phyloP scores from a whole-genome alignment of 37 sponge, comb jelly and placozoan species.

The Diacarnus erythraeanus region DNA sequence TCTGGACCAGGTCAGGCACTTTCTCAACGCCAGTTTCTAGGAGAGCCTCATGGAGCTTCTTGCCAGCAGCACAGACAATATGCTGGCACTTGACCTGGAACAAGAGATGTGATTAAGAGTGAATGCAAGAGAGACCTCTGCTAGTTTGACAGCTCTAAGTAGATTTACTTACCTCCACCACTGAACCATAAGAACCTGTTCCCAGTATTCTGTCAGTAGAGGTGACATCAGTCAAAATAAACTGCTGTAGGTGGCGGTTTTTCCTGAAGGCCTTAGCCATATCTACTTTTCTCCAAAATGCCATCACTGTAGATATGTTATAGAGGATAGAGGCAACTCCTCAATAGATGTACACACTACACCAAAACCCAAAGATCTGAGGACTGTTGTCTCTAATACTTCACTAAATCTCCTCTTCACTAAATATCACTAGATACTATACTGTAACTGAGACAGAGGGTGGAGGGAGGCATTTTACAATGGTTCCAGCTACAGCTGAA shows the following conservation, averaged over 20 bases:
- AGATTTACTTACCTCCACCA: background rate
- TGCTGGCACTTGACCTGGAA: background rate
- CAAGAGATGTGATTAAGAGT: background rate
- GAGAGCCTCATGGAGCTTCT: conserved; percentile 4
- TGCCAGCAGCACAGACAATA: background rate
- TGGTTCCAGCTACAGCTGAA: too few species aligned
- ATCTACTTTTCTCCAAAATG: background rate
- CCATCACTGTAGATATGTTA: too few species aligned
- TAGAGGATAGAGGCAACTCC: too few species aligned
- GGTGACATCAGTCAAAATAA: conserved; percentile 11
- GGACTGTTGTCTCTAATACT: too few species aligned
- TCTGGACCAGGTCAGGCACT: background rate
- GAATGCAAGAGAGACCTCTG: background rate
- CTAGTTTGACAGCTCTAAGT: too few species aligned
- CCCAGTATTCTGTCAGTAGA: background rate
- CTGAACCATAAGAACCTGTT: conserved; percentile 10
- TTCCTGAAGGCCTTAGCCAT: background rate
- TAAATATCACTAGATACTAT: too few species aligned
- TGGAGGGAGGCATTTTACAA: too few species aligned
- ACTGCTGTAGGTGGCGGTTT: conserved; percentile 20
- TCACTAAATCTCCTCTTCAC: too few species aligned
- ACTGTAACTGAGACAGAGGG: too few species aligned
- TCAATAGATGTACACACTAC: too few species aligned
- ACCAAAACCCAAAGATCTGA: too few species aligned
- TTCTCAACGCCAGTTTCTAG: background rate